These are phyloP conservation scores for Beris morrisii DNA, from an alignment of 2,888 invertebrate genomes.

Conservation along the genomic window DNA sequence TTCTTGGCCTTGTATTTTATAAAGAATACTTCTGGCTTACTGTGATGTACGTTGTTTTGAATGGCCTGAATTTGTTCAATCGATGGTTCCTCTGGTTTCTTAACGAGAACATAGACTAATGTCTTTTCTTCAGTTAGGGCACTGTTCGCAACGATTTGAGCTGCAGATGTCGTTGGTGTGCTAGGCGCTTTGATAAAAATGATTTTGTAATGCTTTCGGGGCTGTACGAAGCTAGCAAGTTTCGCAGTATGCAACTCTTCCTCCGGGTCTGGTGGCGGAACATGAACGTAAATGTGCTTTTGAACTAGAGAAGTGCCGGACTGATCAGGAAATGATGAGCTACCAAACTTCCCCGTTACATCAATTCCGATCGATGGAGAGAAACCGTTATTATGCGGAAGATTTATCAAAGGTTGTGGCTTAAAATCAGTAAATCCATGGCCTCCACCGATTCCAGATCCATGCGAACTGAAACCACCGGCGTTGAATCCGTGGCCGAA, in stretches of 20 bases:
- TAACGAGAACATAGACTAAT: constrained; percentile 68
- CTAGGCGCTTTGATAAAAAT: constrained; percentile 71
- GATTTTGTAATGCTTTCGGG: constrained; percentile 74
- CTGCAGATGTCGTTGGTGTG: constrained; percentile 57
- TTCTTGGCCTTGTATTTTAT: constrained; percentile 70
- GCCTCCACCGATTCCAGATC: not conserved
- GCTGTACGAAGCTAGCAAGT: constrained; percentile 61
- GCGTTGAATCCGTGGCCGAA: not conserved
- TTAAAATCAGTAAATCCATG: constrained; percentile 5
- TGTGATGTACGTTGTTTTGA: constrained; percentile 62
- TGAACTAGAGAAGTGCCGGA: constrained; percentile 64
- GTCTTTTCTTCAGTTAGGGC: constrained; percentile 63
- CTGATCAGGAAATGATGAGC: constrained; percentile 12
- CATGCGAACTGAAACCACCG: not conserved
- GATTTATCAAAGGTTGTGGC: not conserved
- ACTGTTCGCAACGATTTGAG: constrained; percentile 6
- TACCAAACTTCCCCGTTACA: constrained; percentile 9
- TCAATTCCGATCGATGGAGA: constrained; percentile 30
- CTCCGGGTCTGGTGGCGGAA: constrained; percentile 80
- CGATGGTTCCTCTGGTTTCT: constrained; percentile 69
- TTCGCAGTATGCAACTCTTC: constrained; percentile 57
- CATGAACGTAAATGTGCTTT: constrained; percentile 86
- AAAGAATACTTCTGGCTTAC: constrained; percentile 72
- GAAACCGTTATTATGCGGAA: constrained; percentile 3
- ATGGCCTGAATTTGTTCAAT: constrained; percentile 64